Percentiles rank a stretch among this genome's conserved stretches.
These are phyloP conservation scores for Drosophila sucinea DNA, from an alignment of 1,140 invertebrate species.

Conservation along the genomic window DNA sequence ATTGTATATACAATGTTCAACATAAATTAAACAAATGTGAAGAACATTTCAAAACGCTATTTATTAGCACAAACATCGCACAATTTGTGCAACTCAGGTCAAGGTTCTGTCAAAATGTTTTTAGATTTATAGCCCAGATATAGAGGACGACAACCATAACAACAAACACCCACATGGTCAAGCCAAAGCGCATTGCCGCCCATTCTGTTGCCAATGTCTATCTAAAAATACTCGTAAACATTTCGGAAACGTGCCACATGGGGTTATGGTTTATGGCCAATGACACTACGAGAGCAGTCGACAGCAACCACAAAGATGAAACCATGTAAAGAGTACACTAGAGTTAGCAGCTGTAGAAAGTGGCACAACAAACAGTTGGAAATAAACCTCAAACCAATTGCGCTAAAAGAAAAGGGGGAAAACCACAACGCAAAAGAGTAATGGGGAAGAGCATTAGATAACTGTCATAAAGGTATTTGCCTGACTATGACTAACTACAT, in stretches of 20 bases:
- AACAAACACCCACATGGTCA: constrained; percentile 1
- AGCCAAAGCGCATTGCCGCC: neutral
- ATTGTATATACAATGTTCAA: no score
- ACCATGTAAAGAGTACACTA: neutral
- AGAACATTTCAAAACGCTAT: no score
- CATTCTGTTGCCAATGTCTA: constrained; percentile 1
- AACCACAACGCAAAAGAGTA: neutral
- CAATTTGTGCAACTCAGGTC: neutral
- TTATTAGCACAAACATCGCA: neutral
- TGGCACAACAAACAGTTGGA: constrained; percentile 4
- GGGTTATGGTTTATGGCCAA: constrained; percentile 12
- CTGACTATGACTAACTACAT: neutral
- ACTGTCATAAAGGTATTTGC: constrained; percentile 11
- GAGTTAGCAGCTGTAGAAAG: constrained; percentile 3
- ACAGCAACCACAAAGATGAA: neutral
- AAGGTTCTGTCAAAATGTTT: neutral
- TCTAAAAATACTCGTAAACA: constrained; percentile 13
- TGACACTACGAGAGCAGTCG: neutral
- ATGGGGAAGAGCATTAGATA: constrained; percentile 35
- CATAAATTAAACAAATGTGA: no score
- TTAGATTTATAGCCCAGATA: neutral
- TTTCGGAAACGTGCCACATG: constrained; percentile 2
- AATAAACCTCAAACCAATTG: constrained; percentile 4
- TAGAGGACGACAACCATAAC: neutral
- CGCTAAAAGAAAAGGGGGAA: neutral